Evolutionary conservation across 2,888 invertebrate species (phyloP).

Genomic region (Elysia crispata): DNA sequence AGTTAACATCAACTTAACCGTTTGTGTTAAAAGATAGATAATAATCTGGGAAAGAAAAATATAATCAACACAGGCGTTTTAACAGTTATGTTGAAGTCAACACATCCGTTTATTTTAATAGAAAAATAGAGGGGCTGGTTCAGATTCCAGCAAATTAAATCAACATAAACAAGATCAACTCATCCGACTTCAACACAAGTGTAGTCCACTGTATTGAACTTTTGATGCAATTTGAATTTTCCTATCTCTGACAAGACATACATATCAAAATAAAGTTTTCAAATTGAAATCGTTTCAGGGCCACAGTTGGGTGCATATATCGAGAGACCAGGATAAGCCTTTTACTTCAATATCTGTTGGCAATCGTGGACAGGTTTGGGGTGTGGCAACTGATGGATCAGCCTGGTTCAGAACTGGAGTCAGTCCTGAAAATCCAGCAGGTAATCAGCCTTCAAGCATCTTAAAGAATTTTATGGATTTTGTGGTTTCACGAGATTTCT

Average conservation of each 20-base stretch:
- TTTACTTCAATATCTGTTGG: constrained; percentile 80
- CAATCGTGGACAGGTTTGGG: constrained; percentile 83
- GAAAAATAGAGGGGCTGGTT: too few species aligned
- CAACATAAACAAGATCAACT: too few species aligned
- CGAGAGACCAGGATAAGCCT: constrained; percentile 84
- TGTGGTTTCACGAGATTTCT: too few species aligned
- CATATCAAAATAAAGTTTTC: neutral
- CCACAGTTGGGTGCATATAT: constrained; percentile 86
- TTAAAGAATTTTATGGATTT: too few species aligned
- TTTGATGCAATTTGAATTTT: neutral
- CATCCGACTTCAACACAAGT: too few species aligned
- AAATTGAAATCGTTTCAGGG: constrained; percentile 82
- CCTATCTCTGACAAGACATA: neutral
- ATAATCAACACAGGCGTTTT: too few species aligned
- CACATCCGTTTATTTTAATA: too few species aligned
- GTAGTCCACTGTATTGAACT: neutral
- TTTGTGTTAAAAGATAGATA: neutral
- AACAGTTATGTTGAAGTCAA: too few species aligned
- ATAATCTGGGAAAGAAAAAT: too few species aligned
- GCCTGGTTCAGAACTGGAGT: constrained; percentile 89
- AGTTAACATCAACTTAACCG: too few species aligned
- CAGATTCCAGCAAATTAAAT: too few species aligned
- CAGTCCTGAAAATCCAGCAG: constrained; percentile 85
- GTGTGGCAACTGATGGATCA: constrained; percentile 90
- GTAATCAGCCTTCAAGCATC: too few species aligned